Evolutionary conservation across 2,888 invertebrate species (phyloP), one percentile per base, ranked within the genome.

Genomic region (Octodonta nipae): DNA sequence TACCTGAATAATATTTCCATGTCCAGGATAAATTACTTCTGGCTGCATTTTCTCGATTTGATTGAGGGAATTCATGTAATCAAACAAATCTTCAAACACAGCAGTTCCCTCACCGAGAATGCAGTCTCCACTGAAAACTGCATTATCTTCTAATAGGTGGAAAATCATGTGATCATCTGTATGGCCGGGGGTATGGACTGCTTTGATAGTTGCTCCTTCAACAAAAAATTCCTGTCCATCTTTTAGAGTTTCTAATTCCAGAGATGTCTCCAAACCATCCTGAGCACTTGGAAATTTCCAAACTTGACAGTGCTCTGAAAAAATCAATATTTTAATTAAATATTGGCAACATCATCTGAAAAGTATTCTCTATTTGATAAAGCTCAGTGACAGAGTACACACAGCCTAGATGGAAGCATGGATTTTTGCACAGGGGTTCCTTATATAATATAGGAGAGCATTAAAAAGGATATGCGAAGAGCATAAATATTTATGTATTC

Each of bases 61-160:
- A 3, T 81, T 58, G 47, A 98, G 67, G 13, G 93, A 91, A 15
- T 71, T 66, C 83, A 98, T 85, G 52, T 96, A 98, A 33, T 79
- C 77, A 50, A 74, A 73, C 4, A 96, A 66, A 56, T 95, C 88
- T 63, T 95, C 93, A 64, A 98, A 96, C 0, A 93, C 83, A 0
- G 91, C 78, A 1, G 93, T 92, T 2, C 92, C 87, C 61, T 95
- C 95, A 0, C 95, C 88, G 6, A 98, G 64, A 45, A 98, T 83
- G 49, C 91, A 91, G 55, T 98, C 96, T 0, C 92, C 96, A 58
- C 89, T 88, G 54, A 96, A 95, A 1, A 98, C 54, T 3, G 78
- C 71, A 37, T 80, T 75, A 28, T 93, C 92, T 56, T 93, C 89
- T 26, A 71, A 50, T 14, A 93, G 64, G 25, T 73, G 70, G 0